These are phyloP conservation scores for Platycheirus albimanus DNA, from an alignment of 2,888 invertebrate species.

Conservation along the genomic window DNA sequence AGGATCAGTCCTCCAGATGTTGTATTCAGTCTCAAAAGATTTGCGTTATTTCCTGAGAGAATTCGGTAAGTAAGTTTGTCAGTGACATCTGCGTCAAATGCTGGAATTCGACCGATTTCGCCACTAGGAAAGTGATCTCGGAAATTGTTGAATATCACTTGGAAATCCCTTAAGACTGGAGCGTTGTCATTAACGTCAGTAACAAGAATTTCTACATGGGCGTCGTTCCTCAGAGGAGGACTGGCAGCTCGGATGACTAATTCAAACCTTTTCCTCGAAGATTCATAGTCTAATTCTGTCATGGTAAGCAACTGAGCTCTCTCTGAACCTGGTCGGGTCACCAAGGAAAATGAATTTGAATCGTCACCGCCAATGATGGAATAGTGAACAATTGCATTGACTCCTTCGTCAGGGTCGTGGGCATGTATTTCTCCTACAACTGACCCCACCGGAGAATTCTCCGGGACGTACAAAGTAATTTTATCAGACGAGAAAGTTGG, in stretches of 20 bases:
- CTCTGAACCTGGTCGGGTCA: constrained; percentile 91
- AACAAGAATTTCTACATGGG: constrained; percentile 93
- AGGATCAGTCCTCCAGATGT: constrained; percentile 92
- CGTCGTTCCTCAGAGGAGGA: constrained; percentile 94
- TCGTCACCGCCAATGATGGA: constrained; percentile 97
- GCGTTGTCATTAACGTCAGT: constrained; percentile 98
- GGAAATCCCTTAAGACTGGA: constrained; percentile 95
- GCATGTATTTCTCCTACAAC: constrained; percentile 95
- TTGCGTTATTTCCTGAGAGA: constrained; percentile 95
- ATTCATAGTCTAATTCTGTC: constrained; percentile 97
- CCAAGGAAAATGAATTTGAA: constrained; percentile 92
- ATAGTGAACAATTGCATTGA: constrained; percentile 95
- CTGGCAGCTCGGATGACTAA: constrained; percentile 95
- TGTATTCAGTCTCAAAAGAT: constrained; percentile 91
- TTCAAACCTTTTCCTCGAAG: constrained; percentile 94
- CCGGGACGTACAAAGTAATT: constrained; percentile 93
- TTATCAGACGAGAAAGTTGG: constrained; percentile 95
- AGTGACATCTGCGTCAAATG: constrained; percentile 96
- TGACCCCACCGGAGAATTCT: constrained; percentile 98
- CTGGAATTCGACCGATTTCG: constrained; percentile 95
- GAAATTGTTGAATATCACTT: constrained; percentile 97
- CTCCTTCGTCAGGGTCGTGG: constrained; percentile 95
- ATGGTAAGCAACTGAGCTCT: constrained; percentile 94
- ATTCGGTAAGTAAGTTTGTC: constrained; percentile 92
- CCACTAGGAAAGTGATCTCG: constrained; percentile 96